Percentiles rank a stretch among this genome's conserved stretches.
Conservation (phyloP, 2,113 vertebrate species). For the Corapipo altera region DNA sequence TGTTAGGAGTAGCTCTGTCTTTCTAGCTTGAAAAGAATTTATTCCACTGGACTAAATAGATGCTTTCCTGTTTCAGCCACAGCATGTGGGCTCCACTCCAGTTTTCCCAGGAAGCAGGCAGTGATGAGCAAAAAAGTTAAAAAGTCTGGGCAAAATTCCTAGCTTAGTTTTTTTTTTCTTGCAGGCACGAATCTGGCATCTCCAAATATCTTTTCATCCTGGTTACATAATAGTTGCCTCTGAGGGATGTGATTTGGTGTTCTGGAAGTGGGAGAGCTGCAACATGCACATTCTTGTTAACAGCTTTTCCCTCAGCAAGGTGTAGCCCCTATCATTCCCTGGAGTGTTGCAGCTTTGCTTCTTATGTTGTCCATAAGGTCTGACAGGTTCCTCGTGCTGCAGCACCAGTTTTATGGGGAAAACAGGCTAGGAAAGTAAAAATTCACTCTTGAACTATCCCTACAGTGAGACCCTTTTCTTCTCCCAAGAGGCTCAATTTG, state of each 20-base stretch:
- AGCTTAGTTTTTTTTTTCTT: not conserved
- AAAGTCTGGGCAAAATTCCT: slow-evolving; percentile 47
- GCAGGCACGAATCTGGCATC: not conserved
- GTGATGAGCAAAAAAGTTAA: not conserved
- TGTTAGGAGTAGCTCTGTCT: not conserved
- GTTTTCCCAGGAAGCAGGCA: slow-evolving; percentile 1
- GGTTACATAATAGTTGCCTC: not conserved
- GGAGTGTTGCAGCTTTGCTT: not conserved
- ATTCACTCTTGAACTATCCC: not conserved
- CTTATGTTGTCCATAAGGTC: not conserved
- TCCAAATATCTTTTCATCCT: not conserved
- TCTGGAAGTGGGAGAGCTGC: slow-evolving; percentile 49
- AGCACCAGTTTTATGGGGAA: not conserved
- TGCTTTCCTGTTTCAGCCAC: not conserved
- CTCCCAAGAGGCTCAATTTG: not conserved
- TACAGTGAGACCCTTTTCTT: not conserved
- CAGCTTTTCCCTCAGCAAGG: not conserved
- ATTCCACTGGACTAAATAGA: slow-evolving; percentile 28
- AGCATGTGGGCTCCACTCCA: not conserved
- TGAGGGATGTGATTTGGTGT: not conserved
- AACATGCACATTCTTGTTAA: not conserved
- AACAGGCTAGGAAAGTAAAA: not conserved
- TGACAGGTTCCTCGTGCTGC: not conserved
- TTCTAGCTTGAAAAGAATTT: not conserved
- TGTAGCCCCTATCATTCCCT: not conserved